Evolutionary conservation across 2,888 invertebrate species (phyloP), one percentile per base, ranked within the genome.

Genomic region (Drosophila monieri): DNA sequence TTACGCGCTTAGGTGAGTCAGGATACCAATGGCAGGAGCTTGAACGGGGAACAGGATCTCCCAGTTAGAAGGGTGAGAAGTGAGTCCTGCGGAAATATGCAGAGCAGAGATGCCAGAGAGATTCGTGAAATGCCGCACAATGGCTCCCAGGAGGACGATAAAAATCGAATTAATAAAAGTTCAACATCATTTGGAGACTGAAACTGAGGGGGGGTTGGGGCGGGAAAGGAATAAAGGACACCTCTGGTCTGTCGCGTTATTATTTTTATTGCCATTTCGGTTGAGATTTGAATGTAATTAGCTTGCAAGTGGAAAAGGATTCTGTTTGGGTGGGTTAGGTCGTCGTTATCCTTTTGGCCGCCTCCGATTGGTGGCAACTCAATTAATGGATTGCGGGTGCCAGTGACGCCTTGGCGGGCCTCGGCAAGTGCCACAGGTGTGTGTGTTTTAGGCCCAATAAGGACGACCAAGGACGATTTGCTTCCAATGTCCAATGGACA

Each of bases 141-240:
- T 89, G 88, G 81, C 86, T 88, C 90, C 89, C 91, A 73, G 77
- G 90, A 90, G 90, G 79, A 84, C 91, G 85, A 91, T 90, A 91
- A 90, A 90, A 89, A 88, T 87, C 90, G 88, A 89, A 91, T 91
- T 90, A 91, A 91, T 91, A 91, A 90, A 88, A 89, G 89, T 89
- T 89, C 83, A 89, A 73, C 85, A 86, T 86, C 35, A 35, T 35
- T 35, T 35, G 35, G 35, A 35, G n/a, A n/a, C 35, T n/a, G 35
- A 35, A 35, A 35, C 14, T 35, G 35, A n/a, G n/a, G n/a, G n/a
- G n/a, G n/a, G n/a, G n/a, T n/a, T n/a, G n/a, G n/a, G 9, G 9
- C 27, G 88, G 87, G 89, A 83, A 35, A 54, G n/a, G 25, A 8
- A 21, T 52, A 58, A 41, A 41, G 39, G 39, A 41, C 39, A 41